These are phyloP conservation scores for Chelonia mydas DNA, from an alignment of 2,797 vertebrate genomes.

Conservation along the genomic window DNA sequence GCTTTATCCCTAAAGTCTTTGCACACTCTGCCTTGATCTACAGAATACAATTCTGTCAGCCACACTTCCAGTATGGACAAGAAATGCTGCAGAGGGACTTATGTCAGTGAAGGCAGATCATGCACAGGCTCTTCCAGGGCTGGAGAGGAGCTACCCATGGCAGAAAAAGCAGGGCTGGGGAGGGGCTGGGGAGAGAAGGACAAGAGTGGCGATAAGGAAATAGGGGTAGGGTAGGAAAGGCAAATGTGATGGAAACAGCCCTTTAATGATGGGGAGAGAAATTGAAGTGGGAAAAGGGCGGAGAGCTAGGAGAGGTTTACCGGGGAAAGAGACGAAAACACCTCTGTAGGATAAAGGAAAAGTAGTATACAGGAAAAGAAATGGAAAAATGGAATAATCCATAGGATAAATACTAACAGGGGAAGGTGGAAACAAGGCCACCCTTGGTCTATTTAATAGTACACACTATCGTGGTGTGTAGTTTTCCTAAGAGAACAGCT, in stretches of 20 bases:
- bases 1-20: background rate
- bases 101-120: background rate
- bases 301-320: slow-evolving; percentile 2
- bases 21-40: background rate
- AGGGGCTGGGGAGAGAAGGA: background rate
- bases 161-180: background rate
- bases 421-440: background rate
- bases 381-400: background rate
- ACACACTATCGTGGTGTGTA: background rate
- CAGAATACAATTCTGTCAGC: background rate
- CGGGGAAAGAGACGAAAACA: background rate
- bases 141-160: background rate
- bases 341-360: background rate
- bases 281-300: background rate
- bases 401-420: background rate
- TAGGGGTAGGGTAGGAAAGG: slow-evolving; percentile 3
- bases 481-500: background rate
- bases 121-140: background rate
- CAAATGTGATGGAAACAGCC: background rate
- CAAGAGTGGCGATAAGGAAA: background rate
- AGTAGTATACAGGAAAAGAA: background rate
- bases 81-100: background rate
- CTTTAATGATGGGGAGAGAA: background rate
- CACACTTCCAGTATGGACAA: background rate
- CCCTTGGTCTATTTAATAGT: background rate